Conservation (phyloP, 2,113 vertebrate species). For the Siniperca chuatsi region DNA sequence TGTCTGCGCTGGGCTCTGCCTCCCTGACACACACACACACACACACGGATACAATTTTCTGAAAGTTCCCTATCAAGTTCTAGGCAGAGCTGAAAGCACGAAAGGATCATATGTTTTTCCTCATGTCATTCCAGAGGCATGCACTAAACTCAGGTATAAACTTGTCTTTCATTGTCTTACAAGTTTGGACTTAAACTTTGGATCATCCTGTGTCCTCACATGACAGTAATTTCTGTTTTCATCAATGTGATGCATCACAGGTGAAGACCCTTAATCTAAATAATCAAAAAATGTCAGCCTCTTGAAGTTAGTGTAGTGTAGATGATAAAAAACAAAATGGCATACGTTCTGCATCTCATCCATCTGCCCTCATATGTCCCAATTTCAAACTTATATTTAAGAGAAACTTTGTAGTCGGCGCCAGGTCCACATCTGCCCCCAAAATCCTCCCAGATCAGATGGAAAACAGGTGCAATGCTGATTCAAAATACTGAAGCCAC, state of each 20-base stretch:
- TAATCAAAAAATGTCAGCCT: neutral
- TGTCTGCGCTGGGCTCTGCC: constrained; percentile 80
- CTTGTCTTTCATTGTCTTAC: neutral
- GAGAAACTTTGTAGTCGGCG: constrained; percentile 68
- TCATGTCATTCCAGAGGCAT: constrained; percentile 3
- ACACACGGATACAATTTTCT: neutral
- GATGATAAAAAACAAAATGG: constrained; percentile 1
- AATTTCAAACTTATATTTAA: constrained; percentile 36
- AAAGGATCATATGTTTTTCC: neutral
- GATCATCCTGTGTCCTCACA: neutral
- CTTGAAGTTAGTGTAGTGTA: neutral
- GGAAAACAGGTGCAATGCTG: constrained; percentile 65
- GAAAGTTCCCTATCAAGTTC: neutral
- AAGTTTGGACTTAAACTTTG: neutral
- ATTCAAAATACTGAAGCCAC: constrained; percentile 34
- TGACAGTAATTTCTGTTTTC: neutral
- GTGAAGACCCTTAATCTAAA: neutral
- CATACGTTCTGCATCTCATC: neutral
- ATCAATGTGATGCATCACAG: neutral
- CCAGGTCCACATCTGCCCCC: constrained; percentile 74
- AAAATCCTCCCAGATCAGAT: constrained; percentile 48
- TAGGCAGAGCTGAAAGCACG: neutral
- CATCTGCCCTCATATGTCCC: neutral
- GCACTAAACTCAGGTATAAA: constrained; percentile 12
- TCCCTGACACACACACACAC: constrained; percentile 66